Conservation (phyloP, 64 coral and sea anemone genomes). For the Actinia tenebrosa region DNA sequence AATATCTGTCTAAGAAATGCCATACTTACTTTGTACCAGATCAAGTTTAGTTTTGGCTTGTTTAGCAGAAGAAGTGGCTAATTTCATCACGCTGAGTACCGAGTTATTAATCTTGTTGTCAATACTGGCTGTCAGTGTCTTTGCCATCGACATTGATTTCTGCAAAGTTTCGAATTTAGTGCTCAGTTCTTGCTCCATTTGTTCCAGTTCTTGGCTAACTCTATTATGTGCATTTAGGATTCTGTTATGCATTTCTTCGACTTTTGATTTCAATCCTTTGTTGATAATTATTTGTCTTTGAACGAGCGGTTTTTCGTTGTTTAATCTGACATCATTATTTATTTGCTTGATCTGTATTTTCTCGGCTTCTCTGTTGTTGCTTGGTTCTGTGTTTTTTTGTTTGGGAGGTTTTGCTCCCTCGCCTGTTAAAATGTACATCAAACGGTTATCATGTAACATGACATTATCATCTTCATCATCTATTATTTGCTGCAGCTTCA, state of each 20-base stretch:
- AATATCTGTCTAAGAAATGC: too few species aligned
- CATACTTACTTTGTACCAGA: constrained; percentile 49
- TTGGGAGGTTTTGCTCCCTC: background rate
- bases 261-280: background rate
- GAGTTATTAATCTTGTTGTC: constrained; percentile 27
- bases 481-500: background rate
- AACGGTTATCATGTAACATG: background rate
- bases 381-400: background rate
- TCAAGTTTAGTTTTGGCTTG: constrained; percentile 23
- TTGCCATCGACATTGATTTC: constrained; percentile 29
- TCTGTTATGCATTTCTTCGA: constrained; percentile 32
- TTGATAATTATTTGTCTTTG: background rate
- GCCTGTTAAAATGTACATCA: background rate
- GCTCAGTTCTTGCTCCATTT: constrained; percentile 29
- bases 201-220: constrained; percentile 29
- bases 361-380: background rate
- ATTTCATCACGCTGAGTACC: constrained; percentile 20
- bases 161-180: constrained; percentile 31
- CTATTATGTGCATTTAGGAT: constrained; percentile 43
- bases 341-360: background rate
- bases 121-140: constrained; percentile 16
- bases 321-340: background rate
- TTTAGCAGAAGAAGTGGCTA: constrained; percentile 20
- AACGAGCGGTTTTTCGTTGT: background rate
- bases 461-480: background rate